phyloP scores from a whole-genome alignment of 1,140 invertebrate genomes.

The Aphelenchoides besseyi region DNA sequence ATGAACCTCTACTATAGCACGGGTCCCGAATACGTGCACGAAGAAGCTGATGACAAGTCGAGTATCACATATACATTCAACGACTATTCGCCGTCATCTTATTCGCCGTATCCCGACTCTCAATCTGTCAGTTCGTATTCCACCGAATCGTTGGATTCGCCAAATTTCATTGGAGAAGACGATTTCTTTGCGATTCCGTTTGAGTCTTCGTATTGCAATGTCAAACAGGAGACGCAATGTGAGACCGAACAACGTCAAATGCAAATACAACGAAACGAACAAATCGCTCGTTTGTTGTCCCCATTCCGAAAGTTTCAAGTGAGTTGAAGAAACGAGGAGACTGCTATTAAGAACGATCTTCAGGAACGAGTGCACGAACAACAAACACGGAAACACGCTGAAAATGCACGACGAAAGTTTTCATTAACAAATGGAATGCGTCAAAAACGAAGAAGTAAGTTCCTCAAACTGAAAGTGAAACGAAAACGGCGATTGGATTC shows the following conservation, averaged over 20 bases:
- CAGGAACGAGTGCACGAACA: slow-evolving; percentile 20
- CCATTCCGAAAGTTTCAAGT: slow-evolving; percentile 15
- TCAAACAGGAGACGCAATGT: no score
- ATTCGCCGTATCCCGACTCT: neutral
- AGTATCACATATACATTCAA: neutral
- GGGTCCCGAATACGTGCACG: neutral
- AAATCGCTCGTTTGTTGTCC: slow-evolving; percentile 10
- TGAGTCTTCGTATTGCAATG: no score
- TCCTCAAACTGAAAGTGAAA: neutral
- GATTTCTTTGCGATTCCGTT: neutral
- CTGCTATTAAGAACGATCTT: slow-evolving; percentile 5
- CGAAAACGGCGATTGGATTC: neutral
- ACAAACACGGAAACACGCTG: slow-evolving; percentile 13
- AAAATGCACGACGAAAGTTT: slow-evolving; percentile 20
- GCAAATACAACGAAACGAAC: slow-evolving; percentile 15
- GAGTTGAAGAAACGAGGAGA: neutral
- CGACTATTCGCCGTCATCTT: neutral
- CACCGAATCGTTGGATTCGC: neutral
- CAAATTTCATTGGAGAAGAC: neutral
- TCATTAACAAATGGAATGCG: slow-evolving; percentile 21
- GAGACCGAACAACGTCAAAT: neutral
- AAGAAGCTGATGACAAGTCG: neutral
- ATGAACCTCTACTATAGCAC: neutral
- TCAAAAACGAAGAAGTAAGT: slow-evolving; percentile 9
- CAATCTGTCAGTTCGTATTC: neutral